These are phyloP conservation scores for Seriola aureovittata DNA, from an alignment of 2,113 vertebrate genomes.

Conservation along the genomic window DNA sequence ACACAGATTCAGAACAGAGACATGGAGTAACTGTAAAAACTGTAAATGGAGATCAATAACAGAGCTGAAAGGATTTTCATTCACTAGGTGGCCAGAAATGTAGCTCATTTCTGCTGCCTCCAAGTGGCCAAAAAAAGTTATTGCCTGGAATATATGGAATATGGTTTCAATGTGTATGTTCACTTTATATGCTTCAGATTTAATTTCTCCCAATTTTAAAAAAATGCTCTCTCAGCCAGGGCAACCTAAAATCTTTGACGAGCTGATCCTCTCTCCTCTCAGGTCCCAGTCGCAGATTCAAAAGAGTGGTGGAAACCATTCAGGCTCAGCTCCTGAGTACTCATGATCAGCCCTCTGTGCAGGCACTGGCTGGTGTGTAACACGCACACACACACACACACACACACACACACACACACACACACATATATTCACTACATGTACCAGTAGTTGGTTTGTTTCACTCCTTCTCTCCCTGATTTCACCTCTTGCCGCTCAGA, in stretches of 20 bases:
- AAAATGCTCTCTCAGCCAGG: no score
- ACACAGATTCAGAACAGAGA: no score
- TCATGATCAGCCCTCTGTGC: constrained; percentile 94
- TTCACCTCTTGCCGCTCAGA: constrained; percentile 70
- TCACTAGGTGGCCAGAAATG: not conserved
- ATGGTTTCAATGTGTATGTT: not conserved
- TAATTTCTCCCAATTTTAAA: not conserved
- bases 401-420: not conserved
- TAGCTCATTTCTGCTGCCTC: not conserved
- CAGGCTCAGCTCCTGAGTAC: constrained; percentile 93
- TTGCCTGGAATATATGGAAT: not conserved
- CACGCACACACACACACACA: not conserved
- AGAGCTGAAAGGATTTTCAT: no score
- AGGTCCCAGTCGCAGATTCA: constrained; percentile 95
- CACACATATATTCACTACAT: not conserved
- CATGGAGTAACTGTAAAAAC: no score
- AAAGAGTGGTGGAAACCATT: constrained; percentile 94
- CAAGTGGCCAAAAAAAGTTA: not conserved
- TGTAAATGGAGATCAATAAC: no score
- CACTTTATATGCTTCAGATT: not conserved
- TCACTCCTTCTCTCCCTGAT: not conserved
- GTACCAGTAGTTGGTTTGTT: not conserved
- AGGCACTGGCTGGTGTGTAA: constrained; percentile 89
- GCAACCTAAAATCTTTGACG: not conserved
- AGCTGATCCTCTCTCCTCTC: not conserved